Evolutionary conservation across 30 jellyfish, hydroid and myxozoan genomes (phyloP).

Genomic region (Mastigias papua): DNA sequence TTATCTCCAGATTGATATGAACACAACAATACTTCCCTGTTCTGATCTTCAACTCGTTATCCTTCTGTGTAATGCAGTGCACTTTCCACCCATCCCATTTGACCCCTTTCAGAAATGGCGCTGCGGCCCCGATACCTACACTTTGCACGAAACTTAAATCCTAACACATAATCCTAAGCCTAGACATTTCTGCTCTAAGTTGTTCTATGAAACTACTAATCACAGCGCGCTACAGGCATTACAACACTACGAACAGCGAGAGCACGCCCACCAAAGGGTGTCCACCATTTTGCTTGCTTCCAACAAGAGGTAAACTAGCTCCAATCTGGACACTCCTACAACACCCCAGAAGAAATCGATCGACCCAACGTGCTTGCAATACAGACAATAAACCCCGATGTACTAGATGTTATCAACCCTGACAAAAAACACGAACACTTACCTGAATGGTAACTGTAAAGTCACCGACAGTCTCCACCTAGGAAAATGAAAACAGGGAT

Average conservation of each 20-base stretch:
- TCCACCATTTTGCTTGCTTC: background rate
- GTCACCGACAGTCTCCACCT: constrained; percentile 98
- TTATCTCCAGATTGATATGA: too few species aligned
- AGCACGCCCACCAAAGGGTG: background rate
- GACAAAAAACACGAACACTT: background rate
- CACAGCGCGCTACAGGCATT: too few species aligned
- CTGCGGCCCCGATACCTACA: too few species aligned
- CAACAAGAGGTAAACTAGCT: too few species aligned
- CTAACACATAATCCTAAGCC: too few species aligned
- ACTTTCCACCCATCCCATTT: too few species aligned
- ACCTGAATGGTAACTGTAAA: constrained; percentile 96
- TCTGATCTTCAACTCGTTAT: background rate
- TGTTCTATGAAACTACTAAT: too few species aligned
- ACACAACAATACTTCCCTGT: background rate
- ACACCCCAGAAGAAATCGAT: background rate
- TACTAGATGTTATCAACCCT: background rate
- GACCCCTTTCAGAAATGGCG: too few species aligned
- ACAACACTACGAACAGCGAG: too few species aligned
- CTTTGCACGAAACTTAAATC: too few species aligned
- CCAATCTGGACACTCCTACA: background rate
- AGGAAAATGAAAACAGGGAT: constrained; percentile 6
- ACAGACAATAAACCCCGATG: background rate
- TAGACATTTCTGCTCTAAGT: too few species aligned
- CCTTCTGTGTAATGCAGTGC: background rate
- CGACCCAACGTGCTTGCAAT: background rate